These are phyloP conservation scores for Asarcornis scutulata DNA, from an alignment of 2,113 vertebrate genomes.

Conservation along the genomic window DNA sequence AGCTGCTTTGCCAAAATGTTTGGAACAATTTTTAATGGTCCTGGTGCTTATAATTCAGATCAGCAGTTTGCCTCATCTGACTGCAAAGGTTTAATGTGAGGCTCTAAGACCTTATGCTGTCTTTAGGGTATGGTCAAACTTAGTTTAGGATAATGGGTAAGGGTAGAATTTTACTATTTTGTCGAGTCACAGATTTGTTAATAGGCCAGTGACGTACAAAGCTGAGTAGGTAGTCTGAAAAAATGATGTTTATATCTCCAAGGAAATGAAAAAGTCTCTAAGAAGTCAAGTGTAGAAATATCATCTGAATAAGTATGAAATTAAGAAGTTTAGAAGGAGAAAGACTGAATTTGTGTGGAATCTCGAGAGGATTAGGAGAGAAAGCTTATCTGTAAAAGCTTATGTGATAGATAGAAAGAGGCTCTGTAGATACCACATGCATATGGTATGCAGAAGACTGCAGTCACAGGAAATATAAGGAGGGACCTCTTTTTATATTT, in stretches of 20 bases:
- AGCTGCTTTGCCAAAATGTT: neutral
- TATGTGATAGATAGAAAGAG: neutral
- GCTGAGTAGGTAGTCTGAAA: neutral
- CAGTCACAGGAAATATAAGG: neutral
- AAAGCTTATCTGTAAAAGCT: neutral
- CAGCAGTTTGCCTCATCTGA: neutral
- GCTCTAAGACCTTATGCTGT: neutral
- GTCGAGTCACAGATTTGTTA: neutral
- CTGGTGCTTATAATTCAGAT: neutral
- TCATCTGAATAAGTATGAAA: slow-evolving; percentile 28
- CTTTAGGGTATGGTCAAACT: neutral
- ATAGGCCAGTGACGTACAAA: neutral
- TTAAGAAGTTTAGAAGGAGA: slow-evolving; percentile 29
- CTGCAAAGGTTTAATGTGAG: neutral
- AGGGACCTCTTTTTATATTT: neutral
- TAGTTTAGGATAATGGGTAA: neutral
- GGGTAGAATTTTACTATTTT: neutral
- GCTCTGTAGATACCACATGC: neutral
- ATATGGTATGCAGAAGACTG: neutral
- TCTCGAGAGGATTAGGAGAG: slow-evolving; percentile 4
- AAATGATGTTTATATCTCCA: neutral
- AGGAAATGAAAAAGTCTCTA: neutral
- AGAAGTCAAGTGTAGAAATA: neutral
- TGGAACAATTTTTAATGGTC: neutral
- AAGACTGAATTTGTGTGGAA: slow-evolving; percentile 3